These are phyloP conservation scores for Cephus pulcher DNA, from an alignment of 2,888 invertebrate genomes.

Conservation along the genomic window DNA sequence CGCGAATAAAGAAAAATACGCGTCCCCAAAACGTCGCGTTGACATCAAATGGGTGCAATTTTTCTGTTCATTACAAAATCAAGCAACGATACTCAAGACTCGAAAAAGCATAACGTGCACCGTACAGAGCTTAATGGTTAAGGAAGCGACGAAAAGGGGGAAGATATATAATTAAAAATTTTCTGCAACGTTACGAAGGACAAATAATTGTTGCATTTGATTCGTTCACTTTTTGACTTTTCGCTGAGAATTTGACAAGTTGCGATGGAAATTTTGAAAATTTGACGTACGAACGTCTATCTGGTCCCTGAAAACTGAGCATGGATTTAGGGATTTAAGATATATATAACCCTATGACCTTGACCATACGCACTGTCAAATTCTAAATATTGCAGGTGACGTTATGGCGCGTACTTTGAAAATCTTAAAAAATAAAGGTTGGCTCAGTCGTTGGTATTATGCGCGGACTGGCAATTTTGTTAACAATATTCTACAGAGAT, in stretches of 20 bases:
- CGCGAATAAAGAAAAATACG: not conserved
- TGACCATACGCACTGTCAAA: no score
- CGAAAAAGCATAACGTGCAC: not conserved
- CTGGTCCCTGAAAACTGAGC: not conserved
- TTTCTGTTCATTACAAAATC: not conserved
- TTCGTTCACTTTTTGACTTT: not conserved
- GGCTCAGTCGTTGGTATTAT: no score
- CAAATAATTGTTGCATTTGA: not conserved
- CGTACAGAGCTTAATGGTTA: not conserved
- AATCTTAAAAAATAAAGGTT: no score
- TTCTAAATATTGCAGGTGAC: no score
- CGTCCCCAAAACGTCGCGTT: not conserved
- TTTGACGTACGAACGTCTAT: not conserved
- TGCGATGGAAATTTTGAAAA: not conserved
- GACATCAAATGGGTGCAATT: not conserved
- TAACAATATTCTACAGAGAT: not conserved
- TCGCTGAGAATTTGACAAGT: not conserved
- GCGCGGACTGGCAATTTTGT: no score
- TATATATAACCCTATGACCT: no score
- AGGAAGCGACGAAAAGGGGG: not conserved
- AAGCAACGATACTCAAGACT: not conserved
- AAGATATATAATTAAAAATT: not conserved
- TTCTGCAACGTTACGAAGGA: not conserved
- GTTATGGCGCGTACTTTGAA: no score
- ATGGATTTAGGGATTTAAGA: not conserved